Conservation (phyloP, 2,888 invertebrate species). For the Himalopsyche tibetana region DNA sequence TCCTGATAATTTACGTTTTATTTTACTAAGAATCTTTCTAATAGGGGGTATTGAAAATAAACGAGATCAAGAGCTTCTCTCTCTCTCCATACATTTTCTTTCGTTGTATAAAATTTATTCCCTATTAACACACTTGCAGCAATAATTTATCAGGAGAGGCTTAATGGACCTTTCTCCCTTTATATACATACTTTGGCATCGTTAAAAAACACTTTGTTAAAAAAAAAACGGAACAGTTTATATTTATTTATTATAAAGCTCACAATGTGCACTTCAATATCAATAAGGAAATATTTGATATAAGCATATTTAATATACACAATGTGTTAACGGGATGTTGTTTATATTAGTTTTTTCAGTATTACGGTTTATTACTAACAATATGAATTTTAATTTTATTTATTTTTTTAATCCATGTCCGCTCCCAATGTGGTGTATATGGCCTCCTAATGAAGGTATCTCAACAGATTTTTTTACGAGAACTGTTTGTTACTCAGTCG, state of each 20-base stretch:
- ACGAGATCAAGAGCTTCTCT: not conserved
- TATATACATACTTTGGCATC: not conserved
- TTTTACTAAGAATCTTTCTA: not conserved
- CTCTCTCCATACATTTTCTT: not conserved
- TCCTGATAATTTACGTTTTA: not conserved
- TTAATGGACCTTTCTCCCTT: not conserved
- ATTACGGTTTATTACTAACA: no score
- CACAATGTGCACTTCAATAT: not conserved
- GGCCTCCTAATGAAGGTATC: no score
- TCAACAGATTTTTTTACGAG: no score
- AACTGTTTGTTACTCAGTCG: no score
- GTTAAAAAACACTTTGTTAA: constrained; percentile 25
- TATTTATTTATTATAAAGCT: not conserved
- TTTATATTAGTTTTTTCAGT: no score
- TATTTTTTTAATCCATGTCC: no score
- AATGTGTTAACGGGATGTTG: no score
- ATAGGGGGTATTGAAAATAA: constrained; percentile 21
- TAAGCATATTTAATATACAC: not conserved
- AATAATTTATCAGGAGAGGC: not conserved
- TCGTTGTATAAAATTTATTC: constrained; percentile 20
- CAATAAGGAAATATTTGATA: not conserved
- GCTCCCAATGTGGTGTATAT: no score
- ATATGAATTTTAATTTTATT: no score
- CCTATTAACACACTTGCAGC: constrained; percentile 7
- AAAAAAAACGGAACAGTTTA: not conserved